Conservation (phyloP, 2,113 vertebrate genomes). For the Silurus meridionalis region DNA sequence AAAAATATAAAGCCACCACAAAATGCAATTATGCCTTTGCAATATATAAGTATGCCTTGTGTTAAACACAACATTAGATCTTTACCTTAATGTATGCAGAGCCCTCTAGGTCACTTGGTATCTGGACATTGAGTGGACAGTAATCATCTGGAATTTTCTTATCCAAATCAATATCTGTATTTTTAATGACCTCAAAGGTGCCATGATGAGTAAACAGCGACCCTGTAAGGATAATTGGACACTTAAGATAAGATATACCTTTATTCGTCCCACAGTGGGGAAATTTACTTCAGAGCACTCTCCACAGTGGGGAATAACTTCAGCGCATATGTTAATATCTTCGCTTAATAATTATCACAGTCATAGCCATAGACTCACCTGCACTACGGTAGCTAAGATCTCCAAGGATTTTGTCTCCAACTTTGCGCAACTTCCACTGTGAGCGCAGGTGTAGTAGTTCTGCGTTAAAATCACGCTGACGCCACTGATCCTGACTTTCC, state of each 20-base stretch:
- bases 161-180: conserved; percentile 96
- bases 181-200: conserved; percentile 98
- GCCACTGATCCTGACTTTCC: conserved; percentile 91
- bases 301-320: too few species aligned
- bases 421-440: conserved; percentile 97
- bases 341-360: too few species aligned
- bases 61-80: neutral
- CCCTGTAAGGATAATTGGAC: conserved; percentile 69
- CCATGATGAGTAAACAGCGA: conserved; percentile 96
- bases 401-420: conserved; percentile 97
- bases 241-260: neutral
- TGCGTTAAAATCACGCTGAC: conserved; percentile 95
- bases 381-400: conserved; percentile 97
- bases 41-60: neutral
- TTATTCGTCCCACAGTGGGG: too few species aligned
- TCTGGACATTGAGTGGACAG: conserved; percentile 93
- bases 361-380: conserved; percentile 68
- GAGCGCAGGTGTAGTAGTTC: conserved; percentile 91
- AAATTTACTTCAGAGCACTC: too few species aligned
- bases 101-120: conserved; percentile 95
- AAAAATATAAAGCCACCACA: conserved; percentile 20
- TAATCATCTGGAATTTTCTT: conserved; percentile 98
- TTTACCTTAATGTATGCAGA: conserved; percentile 94
- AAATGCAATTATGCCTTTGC: neutral
- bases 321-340: too few species aligned